Evolutionary conservation across 1,140 invertebrate species (phyloP), one percentile per base, ranked within the genome.

Genomic region (Aphis gossypii): DNA sequence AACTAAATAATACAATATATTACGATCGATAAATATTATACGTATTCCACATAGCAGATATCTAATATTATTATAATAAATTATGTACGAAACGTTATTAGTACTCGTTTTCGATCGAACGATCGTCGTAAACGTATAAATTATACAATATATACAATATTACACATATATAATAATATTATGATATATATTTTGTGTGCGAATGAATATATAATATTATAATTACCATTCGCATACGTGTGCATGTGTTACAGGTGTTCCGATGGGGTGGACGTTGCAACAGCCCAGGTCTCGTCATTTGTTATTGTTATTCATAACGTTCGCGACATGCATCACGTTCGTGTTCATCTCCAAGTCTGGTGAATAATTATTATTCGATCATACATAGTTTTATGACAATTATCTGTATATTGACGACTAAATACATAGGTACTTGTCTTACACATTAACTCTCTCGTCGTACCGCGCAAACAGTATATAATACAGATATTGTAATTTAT

Each of bases 211-310:
- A n/a, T 68, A 18, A n/a, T 20, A 76, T 18, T n/a, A n/a, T n/a
- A 30, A 56, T 30, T 35, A 87, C 38, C 30, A 18, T 0, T 21
- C 21, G 30, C 48, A 38, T 38, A 18, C 18, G 21, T 35, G n/a
- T 38, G 18, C 48, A 48, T 38, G n/a, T 51, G n/a, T 60, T 60
- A 90, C 88, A 90, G 89, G 38, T 68, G 38, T 25, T 68, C 89
- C 54, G 89, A 90, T 90, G 89, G 89, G 89, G 89, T 90, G 89
- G 89, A 90, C 89, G 38, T 60, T 90, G 30, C 89, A 90, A 90
- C 89, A 90, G 56, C 89, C 89, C 56, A 60, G 89, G 30, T 68
- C 89, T 9, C 89, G 89, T 68, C 89, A 90, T 90, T 68, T 90
- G 38, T 44, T 90, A 30, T 44, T 90, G 56, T 25, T 90, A 3